These are phyloP conservation scores for Eretmocerus hayati DNA, from an alignment of 2,888 invertebrate genomes.

Conservation along the genomic window DNA sequence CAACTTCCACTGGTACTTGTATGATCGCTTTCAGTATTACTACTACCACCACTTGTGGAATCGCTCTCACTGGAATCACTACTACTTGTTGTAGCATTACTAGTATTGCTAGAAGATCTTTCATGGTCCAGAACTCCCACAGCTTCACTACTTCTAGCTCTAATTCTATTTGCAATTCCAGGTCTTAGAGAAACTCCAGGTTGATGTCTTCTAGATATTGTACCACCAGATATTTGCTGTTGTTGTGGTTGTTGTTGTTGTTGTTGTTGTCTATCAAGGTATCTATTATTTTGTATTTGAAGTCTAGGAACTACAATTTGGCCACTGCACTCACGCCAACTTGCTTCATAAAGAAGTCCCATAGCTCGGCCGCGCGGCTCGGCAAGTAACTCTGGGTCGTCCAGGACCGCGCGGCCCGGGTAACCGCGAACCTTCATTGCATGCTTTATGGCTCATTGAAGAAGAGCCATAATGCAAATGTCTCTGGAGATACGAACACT, in stretches of 20 bases:
- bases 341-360: conserved; percentile 76
- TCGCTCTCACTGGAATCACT: neutral
- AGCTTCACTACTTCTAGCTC: no score
- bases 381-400: conserved; percentile 57
- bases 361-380: conserved; percentile 66
- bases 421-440: conserved; percentile 77
- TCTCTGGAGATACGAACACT: no score
- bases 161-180: conserved; percentile 11
- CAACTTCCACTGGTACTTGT: neutral
- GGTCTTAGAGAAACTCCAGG: no score
- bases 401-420: conserved; percentile 71
- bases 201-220: no score
- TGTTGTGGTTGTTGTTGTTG: conserved; percentile 8
- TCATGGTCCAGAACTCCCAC: no score
- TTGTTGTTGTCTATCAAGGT: no score
- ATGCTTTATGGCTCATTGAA: no score
- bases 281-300: no score
- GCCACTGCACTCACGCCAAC: conserved; percentile 62
- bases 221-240: no score
- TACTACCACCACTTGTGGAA: neutral
- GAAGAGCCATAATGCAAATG: no score
- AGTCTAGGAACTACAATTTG: conserved; percentile 36
- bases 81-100: no score
- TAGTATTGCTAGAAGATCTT: no score
- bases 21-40: conserved; percentile 3